phyloP scores from a whole-genome alignment of 2,113 vertebrate genomes.

The Arvicanthis niloticus region DNA sequence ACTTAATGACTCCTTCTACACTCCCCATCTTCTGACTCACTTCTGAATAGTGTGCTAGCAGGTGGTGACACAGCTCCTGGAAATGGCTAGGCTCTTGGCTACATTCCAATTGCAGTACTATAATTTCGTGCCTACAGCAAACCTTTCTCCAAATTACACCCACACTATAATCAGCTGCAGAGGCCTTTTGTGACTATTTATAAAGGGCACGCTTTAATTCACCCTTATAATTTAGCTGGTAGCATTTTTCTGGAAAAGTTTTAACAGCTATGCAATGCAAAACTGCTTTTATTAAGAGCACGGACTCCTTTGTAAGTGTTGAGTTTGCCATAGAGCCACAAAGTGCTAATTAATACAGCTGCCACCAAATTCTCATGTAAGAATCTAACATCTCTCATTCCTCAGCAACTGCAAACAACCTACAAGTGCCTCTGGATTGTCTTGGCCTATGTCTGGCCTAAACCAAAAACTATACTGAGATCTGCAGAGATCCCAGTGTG shows the following conservation, averaged over 20 bases:
- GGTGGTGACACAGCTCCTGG: constrained; percentile 56
- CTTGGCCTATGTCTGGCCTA: neutral
- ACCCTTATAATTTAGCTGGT: constrained; percentile 79
- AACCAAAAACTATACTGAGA: neutral
- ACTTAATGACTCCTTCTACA: constrained; percentile 49
- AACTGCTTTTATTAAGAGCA: constrained; percentile 31
- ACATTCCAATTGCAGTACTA: constrained; percentile 37
- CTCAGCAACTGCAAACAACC: neutral
- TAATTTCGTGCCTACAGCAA: constrained; percentile 78
- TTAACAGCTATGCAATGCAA: constrained; percentile 59
- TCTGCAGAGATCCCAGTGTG: neutral
- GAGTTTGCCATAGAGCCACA: neutral
- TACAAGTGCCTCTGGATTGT: neutral
- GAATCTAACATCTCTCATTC: constrained; percentile 18
- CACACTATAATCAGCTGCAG: constrained; percentile 73
- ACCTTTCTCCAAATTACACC: constrained; percentile 75
- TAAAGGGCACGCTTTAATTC: constrained; percentile 77
- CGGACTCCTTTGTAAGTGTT: neutral
- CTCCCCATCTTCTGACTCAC: constrained; percentile 51
- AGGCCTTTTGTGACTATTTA: constrained; percentile 79
- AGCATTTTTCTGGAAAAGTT: constrained; percentile 67
- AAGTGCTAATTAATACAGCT: constrained; percentile 37
- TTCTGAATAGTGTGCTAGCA: constrained; percentile 56
- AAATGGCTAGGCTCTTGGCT: constrained; percentile 59
- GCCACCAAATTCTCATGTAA: constrained; percentile 22